Percentiles rank a stretch among this genome's conserved stretches.
These are phyloP conservation scores for Drosophila ananassae DNA, from an alignment of 1,140 invertebrate species.

Conservation along the genomic window DNA sequence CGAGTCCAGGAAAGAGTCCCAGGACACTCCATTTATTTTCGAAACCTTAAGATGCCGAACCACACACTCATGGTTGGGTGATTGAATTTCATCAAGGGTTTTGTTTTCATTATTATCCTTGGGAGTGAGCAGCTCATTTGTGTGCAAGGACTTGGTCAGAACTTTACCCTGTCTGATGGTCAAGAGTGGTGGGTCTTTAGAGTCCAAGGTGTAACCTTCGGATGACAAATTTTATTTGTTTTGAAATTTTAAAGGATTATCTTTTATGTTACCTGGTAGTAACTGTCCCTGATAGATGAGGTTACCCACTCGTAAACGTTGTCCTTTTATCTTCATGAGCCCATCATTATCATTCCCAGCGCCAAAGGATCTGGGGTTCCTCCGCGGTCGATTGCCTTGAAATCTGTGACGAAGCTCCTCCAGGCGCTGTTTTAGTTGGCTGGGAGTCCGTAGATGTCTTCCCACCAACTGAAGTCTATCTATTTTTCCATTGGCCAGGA, in stretches of 20 bases:
- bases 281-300: slow-evolving; percentile 62
- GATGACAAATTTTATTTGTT: not conserved
- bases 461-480: slow-evolving; percentile 44
- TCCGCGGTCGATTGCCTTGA: not conserved
- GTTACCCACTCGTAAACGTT: slow-evolving; percentile 59
- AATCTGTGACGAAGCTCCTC: slow-evolving; percentile 38
- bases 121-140: slow-evolving; percentile 39
- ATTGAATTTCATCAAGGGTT: not conserved
- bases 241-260: not conserved
- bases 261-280: slow-evolving; percentile 42
- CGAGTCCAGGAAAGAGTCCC: slow-evolving; percentile 62
- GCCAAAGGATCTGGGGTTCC: slow-evolving; percentile 51
- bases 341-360: slow-evolving; percentile 25
- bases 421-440: slow-evolving; percentile 54
- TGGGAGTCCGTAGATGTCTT: slow-evolving; percentile 49
- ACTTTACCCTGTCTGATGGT: slow-evolving; percentile 27
- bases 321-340: slow-evolving; percentile 32
- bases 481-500: slow-evolving; percentile 28
- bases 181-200: slow-evolving; percentile 26
- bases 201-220: slow-evolving; percentile 49
- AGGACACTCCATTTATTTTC: slow-evolving; percentile 61
- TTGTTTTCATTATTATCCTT: slow-evolving; percentile 3
- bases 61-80: slow-evolving; percentile 1
- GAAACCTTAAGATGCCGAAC: slow-evolving; percentile 58
- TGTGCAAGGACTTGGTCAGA: slow-evolving; percentile 29